Base-by-base conservation (phyloP, 1,140 invertebrate species). In the Ptiloglossa arizonensis region DNA sequence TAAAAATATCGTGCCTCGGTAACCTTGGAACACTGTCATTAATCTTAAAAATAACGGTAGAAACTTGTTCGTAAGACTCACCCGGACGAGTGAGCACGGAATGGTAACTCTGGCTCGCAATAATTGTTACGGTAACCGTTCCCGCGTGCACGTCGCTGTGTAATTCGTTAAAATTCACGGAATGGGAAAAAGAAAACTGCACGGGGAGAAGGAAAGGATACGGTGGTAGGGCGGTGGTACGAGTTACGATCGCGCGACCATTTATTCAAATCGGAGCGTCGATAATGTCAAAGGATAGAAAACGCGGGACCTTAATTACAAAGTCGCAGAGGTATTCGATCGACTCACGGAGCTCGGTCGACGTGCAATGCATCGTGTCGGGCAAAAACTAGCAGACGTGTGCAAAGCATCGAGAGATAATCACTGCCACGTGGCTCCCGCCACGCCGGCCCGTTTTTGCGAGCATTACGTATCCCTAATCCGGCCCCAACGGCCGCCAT, bases 361-460 rank as follows among this genome's bases (percentile, higher is more conserved):
- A 52, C 62, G 69, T 81, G 78, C 70, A 68, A 76, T 68, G 82
- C 82, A 67, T 85, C 78, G 54, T 59, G 68, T 38, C 38, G 63
- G 41, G 67, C 59, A 85, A 85, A 84, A 85, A 85, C 52, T 59
- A 70, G 83, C 72, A 66, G 73, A 71, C 79, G 79, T 68, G 73
- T 67, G 83, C 83, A 81, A 74, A 78, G 73, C 82, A 84, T 85
- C 83, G 83, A 71, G 82, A 85, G 83, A 85, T 85, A 85, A 85
- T 85, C 83, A 84, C 83, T 80, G 83, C 83, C 83, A 85, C 83
- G 83, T 85, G 83, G 84, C 83, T 32, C 79, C 82, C 56, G 82
- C 79, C 79, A 85, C 63, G 79, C 69, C 57, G 79, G 27, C 52
- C 59, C 69, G 82, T 85, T 85, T 85, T 85, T 85, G 82, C 82